phyloP scores from a whole-genome alignment of 2,113 vertebrate genomes.

The Xiphophorus maculatus region DNA sequence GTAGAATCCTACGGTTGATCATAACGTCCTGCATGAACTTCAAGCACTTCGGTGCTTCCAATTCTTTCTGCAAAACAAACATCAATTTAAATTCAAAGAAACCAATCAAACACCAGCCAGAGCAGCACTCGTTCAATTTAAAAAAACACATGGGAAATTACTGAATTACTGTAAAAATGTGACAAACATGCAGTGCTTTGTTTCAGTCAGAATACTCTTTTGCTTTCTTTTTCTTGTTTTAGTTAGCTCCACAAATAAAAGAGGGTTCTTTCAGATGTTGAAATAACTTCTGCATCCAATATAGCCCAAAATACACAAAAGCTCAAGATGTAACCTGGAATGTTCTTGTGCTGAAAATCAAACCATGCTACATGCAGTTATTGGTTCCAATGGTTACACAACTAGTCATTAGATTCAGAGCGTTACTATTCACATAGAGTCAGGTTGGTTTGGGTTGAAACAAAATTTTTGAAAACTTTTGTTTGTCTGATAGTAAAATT shows the following conservation, averaged over 20 bases:
- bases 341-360: neutral
- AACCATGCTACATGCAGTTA: neutral
- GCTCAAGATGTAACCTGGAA: neutral
- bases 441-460: too few relatives aligned
- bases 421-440: too few relatives aligned
- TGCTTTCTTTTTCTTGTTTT: neutral
- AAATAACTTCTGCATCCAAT: neutral
- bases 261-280: neutral
- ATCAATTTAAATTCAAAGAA: too few relatives aligned
- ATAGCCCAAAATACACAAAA: neutral
- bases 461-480: too few relatives aligned
- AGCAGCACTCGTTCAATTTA: neutral
- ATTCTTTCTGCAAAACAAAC: conserved; percentile 57
- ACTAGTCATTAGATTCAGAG: too few relatives aligned
- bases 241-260: neutral
- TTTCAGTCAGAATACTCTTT: neutral
- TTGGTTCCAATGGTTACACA: too few relatives aligned
- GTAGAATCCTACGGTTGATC: neutral
- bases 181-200: neutral
- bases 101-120: neutral
- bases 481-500: too few relatives aligned
- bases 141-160: neutral
- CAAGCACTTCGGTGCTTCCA: conserved; percentile 77
- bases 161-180: neutral
- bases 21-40: conserved; percentile 32